These are phyloP conservation scores for Tinamus guttatus DNA, from an alignment of 2,113 vertebrate species.

Conservation along the genomic window DNA sequence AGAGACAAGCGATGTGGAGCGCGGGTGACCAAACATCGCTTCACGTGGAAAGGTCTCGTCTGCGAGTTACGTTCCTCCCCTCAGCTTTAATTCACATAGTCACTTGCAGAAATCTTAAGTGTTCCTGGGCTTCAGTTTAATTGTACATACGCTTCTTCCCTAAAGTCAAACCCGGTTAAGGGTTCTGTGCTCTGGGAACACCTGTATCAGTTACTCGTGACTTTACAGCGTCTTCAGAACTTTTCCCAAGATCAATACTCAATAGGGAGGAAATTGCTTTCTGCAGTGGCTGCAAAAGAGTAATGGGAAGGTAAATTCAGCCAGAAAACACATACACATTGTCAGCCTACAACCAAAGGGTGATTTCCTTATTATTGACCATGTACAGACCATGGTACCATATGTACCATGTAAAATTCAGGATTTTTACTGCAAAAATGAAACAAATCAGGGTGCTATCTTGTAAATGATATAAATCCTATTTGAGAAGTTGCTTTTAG, in stretches of 20 bases:
- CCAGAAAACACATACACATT: not conserved
- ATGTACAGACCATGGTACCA: no score
- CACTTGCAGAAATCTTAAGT: not conserved
- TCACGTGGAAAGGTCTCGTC: not conserved
- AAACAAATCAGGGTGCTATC: not conserved
- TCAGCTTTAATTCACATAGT: accelerated
- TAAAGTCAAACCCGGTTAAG: not conserved
- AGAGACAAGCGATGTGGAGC: not conserved
- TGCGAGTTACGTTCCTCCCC: not conserved
- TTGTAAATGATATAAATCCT: not conserved
- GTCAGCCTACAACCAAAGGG: not conserved
- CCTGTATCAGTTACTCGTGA: not conserved
- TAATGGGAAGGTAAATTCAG: not conserved
- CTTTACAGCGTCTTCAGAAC: not conserved
- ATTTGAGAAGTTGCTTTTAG: not conserved
- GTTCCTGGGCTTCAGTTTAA: not conserved
- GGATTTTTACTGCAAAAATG: not conserved
- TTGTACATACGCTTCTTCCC: not conserved
- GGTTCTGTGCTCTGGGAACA: not conserved
- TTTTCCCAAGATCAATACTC: not conserved
- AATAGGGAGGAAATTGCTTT: not conserved
- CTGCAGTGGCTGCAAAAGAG: not conserved
- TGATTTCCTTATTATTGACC: not conserved
- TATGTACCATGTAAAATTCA: not conserved
- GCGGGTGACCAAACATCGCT: not conserved